Evolutionary conservation across 2,888 invertebrate species (phyloP).

Genomic region (Ectemnius continuus): DNA sequence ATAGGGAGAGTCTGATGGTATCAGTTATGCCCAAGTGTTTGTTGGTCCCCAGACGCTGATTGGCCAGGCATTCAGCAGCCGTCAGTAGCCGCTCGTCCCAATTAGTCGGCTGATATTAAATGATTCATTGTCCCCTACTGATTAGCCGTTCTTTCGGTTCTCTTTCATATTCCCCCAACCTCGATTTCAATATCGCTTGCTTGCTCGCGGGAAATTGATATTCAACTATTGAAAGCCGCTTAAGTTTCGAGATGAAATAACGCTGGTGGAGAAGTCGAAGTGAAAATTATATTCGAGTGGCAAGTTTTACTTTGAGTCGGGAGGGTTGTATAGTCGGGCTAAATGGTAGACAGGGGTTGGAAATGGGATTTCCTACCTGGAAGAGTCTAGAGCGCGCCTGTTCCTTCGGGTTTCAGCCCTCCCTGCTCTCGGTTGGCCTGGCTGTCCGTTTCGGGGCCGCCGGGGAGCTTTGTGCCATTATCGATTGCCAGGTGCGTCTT

Average conservation of each 20-base stretch:
- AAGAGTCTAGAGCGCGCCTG: conserved; percentile 16
- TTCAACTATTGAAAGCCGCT: too few species aligned
- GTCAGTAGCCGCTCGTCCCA: conserved; percentile 48
- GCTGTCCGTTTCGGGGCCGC: conserved; percentile 45
- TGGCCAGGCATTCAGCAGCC: conserved; percentile 46
- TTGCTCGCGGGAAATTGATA: too few species aligned
- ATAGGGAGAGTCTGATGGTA: conserved; percentile 52
- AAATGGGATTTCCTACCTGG: conserved; percentile 11
- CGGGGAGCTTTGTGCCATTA: conserved; percentile 62
- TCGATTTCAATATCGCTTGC: neutral
- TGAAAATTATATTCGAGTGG: too few species aligned
- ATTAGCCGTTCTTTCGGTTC: conserved; percentile 33
- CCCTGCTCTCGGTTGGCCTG: conserved; percentile 11
- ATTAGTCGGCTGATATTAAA: conserved; percentile 56
- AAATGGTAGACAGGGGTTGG: neutral
- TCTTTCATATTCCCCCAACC: conserved; percentile 12
- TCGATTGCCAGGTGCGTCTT: conserved; percentile 75
- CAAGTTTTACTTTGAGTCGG: neutral
- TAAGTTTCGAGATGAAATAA: too few species aligned
- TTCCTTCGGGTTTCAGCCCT: conserved; percentile 25
- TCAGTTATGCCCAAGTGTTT: conserved; percentile 42
- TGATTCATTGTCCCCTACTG: conserved; percentile 50
- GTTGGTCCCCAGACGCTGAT: conserved; percentile 49
- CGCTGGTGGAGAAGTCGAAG: too few species aligned
- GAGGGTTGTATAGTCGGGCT: neutral